Evolutionary conservation across 2,113 vertebrate genomes (phyloP), one percentile per base, ranked within the genome.

Genomic region (Cyanistes caeruleus): DNA sequence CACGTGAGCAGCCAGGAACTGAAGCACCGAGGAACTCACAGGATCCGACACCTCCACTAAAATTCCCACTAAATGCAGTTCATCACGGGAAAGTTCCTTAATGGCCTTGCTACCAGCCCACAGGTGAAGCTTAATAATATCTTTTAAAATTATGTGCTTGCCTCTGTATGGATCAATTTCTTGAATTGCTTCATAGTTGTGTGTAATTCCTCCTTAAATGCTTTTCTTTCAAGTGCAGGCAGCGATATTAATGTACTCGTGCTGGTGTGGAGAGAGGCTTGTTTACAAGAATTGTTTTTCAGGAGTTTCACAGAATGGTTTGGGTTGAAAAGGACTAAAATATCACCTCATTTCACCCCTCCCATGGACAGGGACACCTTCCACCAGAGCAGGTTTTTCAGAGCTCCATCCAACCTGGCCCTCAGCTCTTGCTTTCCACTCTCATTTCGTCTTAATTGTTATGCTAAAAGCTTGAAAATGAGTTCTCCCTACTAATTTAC

Each of bases 201-300:
- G 51, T 98, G 97, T 89, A 95, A 94, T 72, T 98, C 97, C 18
- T 91, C 46, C 37, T 97, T 99, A 95, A 98, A 98, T 64, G 98
- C 95, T 37, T 97, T 99, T 51, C 97, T 98, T 94, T 99, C 98
- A 44, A 98, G 98, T 81, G 97, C 98, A 97, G 98, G 95, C 77
- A 93, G 89, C n/a, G 95, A 89, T 55, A 92, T 95, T 76, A 98
- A 97, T 58, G 96, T 95, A 55, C 25, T 99, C 60, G 87, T 98
- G 53, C 88, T 98, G 58, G 96, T 97, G 67, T 98, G 98, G 98
- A 98, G 92, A 95, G 70, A 98, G 52, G 17, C 87, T 48, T 84
- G n/a, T 53, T 98, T 44, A 95, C 96, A 92, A 82, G 18, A 78
- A 60, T 69, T 97, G 67, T 93, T 96, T 56, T 98, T 98, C 96